Percentiles rank a stretch among this genome's conserved stretches.
These are phyloP conservation scores for Camponotus vicinus DNA, from an alignment of 1,140 invertebrate species.

Conservation along the genomic window DNA sequence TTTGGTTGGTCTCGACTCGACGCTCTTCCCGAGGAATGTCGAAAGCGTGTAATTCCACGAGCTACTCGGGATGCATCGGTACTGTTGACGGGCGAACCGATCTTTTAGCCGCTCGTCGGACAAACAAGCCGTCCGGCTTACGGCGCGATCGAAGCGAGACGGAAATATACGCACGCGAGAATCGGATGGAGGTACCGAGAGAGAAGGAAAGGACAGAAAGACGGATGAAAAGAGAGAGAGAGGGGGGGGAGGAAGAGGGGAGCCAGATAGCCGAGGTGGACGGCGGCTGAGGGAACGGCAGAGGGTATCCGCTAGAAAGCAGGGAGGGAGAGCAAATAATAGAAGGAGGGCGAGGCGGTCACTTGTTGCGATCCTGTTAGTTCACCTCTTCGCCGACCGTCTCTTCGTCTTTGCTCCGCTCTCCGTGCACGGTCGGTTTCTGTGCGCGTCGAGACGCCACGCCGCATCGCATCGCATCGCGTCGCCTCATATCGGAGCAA, in stretches of 20 bases:
- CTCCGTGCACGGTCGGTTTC: constrained; percentile 36
- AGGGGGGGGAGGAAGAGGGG: neutral
- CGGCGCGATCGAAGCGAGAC: constrained; percentile 22
- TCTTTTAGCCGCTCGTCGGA: constrained; percentile 40
- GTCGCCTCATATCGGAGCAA: neutral
- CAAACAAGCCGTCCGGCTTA: constrained; percentile 45
- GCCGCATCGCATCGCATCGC: neutral
- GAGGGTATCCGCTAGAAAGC: constrained; percentile 58
- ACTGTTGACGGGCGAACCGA: constrained; percentile 53
- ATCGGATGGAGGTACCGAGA: constrained; percentile 14
- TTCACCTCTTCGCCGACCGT: constrained; percentile 78
- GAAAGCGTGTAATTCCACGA: constrained; percentile 50
- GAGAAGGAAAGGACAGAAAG: neutral
- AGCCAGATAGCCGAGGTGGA: constrained; percentile 38
- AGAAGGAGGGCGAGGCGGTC: constrained; percentile 78
- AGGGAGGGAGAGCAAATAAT: constrained; percentile 71
- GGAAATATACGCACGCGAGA: constrained; percentile 40
- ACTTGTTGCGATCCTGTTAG: constrained; percentile 83
- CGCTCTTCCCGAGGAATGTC: constrained; percentile 38
- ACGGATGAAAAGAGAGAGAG: neutral
- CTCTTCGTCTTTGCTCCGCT: constrained; percentile 63
- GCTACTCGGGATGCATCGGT: constrained; percentile 55
- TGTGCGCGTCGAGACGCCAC: constrained; percentile 26
- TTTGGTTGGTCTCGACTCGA: neutral
- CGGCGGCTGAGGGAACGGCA: constrained; percentile 18